phyloP scores from a whole-genome alignment of 2,888 invertebrate species.

The Lasioglossum vierecki region DNA sequence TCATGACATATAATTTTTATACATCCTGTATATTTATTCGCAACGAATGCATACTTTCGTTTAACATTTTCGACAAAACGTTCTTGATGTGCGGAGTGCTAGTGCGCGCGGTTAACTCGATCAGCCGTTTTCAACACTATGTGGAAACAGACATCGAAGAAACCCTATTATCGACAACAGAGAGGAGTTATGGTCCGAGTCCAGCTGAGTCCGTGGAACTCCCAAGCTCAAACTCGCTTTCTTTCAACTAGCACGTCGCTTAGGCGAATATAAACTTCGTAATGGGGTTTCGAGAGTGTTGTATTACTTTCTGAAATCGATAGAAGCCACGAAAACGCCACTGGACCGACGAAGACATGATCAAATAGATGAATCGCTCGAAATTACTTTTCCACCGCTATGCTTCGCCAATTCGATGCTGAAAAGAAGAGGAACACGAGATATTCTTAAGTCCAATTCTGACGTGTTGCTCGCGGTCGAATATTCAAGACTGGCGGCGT shows the following conservation, averaged over 20 bases:
- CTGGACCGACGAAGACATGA: conserved; percentile 26
- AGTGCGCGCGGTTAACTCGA: neutral
- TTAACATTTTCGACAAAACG: neutral
- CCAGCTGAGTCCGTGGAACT: neutral
- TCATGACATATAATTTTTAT: no score
- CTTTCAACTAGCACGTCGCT: conserved; percentile 37
- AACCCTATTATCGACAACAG: neutral
- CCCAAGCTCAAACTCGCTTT: neutral
- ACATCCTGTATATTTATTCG: no score
- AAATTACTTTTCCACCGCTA: conserved; percentile 68
- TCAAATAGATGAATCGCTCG: conserved; percentile 45
- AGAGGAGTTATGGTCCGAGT: neutral
- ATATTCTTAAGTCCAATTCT: neutral
- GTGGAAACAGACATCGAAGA: neutral
- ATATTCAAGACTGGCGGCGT: neutral
- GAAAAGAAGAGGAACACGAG: neutral
- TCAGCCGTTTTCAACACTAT: neutral
- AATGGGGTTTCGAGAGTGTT: conserved; percentile 36
- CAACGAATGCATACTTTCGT: no score
- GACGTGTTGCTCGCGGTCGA: neutral
- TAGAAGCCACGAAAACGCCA: neutral
- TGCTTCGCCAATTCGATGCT: neutral
- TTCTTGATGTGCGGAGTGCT: neutral
- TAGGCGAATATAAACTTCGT: conserved; percentile 66
- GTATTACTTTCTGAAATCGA: conserved; percentile 54